Conservation (phyloP, 2,113 vertebrate species). For the Cromileptes altivelis region DNA sequence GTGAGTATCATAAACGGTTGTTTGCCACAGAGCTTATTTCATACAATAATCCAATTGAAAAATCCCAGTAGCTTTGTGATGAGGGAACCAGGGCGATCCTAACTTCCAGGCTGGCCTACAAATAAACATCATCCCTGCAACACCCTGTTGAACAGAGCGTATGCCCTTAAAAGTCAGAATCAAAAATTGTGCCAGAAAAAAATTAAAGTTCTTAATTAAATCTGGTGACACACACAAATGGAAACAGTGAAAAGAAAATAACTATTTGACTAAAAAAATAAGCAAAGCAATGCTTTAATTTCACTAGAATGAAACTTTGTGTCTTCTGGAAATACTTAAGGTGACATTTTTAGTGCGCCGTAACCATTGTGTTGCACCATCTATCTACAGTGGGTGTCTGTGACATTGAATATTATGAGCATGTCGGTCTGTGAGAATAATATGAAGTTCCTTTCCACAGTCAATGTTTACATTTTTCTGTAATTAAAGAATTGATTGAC, state of each 20-base stretch:
- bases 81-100: too few species aligned
- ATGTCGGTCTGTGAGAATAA: neutral
- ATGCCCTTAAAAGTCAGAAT: neutral
- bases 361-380: neutral
- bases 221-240: neutral
- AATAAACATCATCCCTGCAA: too few species aligned
- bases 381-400: conserved; percentile 10
- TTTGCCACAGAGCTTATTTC: too few species aligned
- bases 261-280: neutral
- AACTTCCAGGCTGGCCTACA: too few species aligned
- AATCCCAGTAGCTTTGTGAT: too few species aligned
- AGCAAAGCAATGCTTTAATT: neutral
- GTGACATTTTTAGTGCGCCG: neutral
- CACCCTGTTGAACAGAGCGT: neutral
- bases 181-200: neutral
- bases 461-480: conserved; percentile 53
- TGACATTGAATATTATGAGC: neutral
- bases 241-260: neutral
- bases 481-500: neutral
- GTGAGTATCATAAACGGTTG: too few species aligned
- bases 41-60: too few species aligned
- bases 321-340: neutral
- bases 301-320: neutral
- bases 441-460: neutral
- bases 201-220: neutral